These are phyloP conservation scores for Chalcosyrphus nemorum DNA, from an alignment of 2,888 invertebrate species.

Conservation along the genomic window DNA sequence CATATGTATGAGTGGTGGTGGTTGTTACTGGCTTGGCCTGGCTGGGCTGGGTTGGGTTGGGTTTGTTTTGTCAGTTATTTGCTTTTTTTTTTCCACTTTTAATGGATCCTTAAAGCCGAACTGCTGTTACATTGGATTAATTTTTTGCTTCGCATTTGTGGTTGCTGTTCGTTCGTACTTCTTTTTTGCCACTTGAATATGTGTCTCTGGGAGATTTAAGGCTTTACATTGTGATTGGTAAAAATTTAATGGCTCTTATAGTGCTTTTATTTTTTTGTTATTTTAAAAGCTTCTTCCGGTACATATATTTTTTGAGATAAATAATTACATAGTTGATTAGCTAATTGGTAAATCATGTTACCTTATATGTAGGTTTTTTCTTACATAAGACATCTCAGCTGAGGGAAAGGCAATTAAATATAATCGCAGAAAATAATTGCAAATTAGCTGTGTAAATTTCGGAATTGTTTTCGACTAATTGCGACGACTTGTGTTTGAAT, in stretches of 20 bases:
- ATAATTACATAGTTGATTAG: conserved; percentile 46
- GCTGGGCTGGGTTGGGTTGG: conserved; percentile 17
- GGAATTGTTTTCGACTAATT: conserved; percentile 54
- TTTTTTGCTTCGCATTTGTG: conserved; percentile 7
- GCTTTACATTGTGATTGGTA: conserved; percentile 23
- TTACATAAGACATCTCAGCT: conserved; percentile 4
- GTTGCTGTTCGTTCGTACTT: background rate
- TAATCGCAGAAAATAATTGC: conserved; percentile 53
- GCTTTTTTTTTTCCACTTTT: conserved; percentile 59
- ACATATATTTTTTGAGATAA: background rate
- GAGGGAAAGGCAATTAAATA: conserved; percentile 42
- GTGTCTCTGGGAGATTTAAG: conserved; percentile 56
- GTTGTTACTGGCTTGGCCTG: background rate
- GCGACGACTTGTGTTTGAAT: conserved; percentile 38
- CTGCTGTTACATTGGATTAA: conserved; percentile 54
- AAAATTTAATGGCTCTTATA: conserved; percentile 40
- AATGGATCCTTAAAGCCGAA: conserved; percentile 71
- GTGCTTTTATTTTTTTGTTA: conserved; percentile 14
- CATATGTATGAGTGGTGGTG: conserved; percentile 40
- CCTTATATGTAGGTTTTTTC: background rate
- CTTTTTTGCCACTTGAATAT: conserved; percentile 26
- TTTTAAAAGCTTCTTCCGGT: conserved; percentile 1
- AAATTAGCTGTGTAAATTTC: conserved; percentile 44
- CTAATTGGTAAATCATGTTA: conserved; percentile 48
- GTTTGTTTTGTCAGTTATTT: conserved; percentile 61